Percentiles rank a stretch among this genome's conserved stretches.
Evolutionary conservation across 1,140 invertebrate species (phyloP).

Genomic region (Dendroctonus ponderosae): DNA sequence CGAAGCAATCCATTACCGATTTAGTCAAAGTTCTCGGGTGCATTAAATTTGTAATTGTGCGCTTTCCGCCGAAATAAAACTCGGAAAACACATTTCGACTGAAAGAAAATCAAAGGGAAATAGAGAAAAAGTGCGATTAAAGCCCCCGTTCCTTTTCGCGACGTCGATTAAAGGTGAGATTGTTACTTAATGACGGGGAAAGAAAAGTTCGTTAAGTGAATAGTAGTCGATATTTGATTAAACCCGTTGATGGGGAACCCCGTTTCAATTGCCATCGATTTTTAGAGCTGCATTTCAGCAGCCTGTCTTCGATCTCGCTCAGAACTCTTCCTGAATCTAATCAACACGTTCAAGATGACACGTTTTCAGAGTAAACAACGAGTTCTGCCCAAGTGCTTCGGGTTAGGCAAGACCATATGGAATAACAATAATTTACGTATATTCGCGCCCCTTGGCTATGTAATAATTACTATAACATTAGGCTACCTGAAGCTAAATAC

Average conservation of each 20-base stretch:
- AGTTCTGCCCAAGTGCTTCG: neutral
- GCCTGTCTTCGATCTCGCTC: neutral
- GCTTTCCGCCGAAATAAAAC: conserved; percentile 21
- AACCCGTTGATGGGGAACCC: conserved; percentile 15
- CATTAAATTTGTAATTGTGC: conserved; percentile 31
- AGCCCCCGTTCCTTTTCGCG: conserved; percentile 7
- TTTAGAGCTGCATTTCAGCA: neutral
- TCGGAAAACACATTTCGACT: conserved; percentile 22
- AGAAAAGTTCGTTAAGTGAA: conserved; percentile 37
- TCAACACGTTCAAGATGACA: conserved; percentile 2
- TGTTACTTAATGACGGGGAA: conserved; percentile 36
- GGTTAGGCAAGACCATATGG: conserved; percentile 9
- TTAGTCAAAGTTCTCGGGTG: conserved; percentile 20
- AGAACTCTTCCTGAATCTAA: neutral
- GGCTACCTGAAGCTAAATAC: too few species aligned
- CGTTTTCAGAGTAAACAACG: conserved; percentile 1
- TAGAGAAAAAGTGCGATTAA: conserved; percentile 22
- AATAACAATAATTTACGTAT: conserved; percentile 18
- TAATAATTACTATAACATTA: neutral
- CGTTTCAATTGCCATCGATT: neutral
- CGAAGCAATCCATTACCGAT: conserved; percentile 25
- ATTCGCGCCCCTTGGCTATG: neutral
- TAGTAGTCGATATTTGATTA: conserved; percentile 35
- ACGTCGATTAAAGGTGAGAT: conserved; percentile 33
- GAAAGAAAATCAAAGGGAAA: conserved; percentile 21